Evolutionary conservation across 1,140 invertebrate species (phyloP).

Genomic region (Drosophila nannoptera): DNA sequence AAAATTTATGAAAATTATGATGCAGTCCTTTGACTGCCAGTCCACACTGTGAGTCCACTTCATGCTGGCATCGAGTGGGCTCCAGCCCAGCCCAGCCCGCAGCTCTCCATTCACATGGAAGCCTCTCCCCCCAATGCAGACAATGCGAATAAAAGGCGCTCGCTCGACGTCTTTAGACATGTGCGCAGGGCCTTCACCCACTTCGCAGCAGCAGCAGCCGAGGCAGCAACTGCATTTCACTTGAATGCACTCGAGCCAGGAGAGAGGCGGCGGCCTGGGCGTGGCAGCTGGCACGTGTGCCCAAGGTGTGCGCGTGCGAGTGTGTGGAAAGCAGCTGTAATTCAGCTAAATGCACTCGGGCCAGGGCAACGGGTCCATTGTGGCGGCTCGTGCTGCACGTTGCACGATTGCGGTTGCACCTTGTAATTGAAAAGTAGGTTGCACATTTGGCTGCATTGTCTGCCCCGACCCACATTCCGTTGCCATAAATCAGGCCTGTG

Average conservation of each 20-base stretch:
- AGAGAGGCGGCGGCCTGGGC: neutral
- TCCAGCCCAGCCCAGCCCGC: slow-evolving; percentile 3
- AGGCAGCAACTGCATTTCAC: slow-evolving; percentile 16
- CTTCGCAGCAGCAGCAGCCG: slow-evolving; percentile 41
- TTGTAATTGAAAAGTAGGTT: slow-evolving; percentile 71
- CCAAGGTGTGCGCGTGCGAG: slow-evolving; percentile 4
- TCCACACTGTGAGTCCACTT: slow-evolving; percentile 31
- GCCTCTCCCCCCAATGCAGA: slow-evolving; percentile 38
- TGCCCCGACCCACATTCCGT: slow-evolving; percentile 54
- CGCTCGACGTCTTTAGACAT: slow-evolving; percentile 57
- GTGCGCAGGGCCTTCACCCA: slow-evolving; percentile 69
- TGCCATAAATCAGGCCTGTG: slow-evolving; percentile 55
- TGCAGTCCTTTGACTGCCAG: slow-evolving; percentile 2
- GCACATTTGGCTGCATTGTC: slow-evolving; percentile 68
- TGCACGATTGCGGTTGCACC: slow-evolving; percentile 39
- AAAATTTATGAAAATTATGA: slow-evolving; percentile 43
- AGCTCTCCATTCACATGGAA: neutral
- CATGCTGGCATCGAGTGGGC: slow-evolving; percentile 63
- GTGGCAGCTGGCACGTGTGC: slow-evolving; percentile 40
- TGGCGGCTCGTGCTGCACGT: slow-evolving; percentile 17
- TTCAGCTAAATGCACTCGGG: slow-evolving; percentile 76
- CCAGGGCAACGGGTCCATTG: slow-evolving; percentile 40
- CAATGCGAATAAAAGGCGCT: slow-evolving; percentile 68
- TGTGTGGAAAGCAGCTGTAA: slow-evolving; percentile 57
- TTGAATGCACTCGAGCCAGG: slow-evolving; percentile 29